phyloP scores from a whole-genome alignment of 2,888 invertebrate species.

The Drosophila robusta region DNA sequence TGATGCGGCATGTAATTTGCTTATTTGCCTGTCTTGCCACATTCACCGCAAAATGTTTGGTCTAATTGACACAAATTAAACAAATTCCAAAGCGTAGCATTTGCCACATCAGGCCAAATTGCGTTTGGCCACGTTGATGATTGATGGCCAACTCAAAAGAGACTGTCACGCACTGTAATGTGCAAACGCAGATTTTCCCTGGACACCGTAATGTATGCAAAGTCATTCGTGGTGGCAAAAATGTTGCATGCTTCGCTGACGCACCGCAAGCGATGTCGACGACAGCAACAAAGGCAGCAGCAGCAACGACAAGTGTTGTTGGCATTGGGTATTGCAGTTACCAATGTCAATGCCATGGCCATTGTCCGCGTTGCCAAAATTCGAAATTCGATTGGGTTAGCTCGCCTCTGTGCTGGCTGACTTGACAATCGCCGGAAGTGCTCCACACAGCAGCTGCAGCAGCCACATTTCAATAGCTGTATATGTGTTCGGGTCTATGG shows the following conservation, averaged over 20 bases:
- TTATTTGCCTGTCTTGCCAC: conserved; percentile 41
- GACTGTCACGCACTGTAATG: conserved; percentile 30
- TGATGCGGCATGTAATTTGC: conserved; percentile 52
- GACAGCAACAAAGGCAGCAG: conserved; percentile 18
- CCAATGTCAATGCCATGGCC: conserved; percentile 70
- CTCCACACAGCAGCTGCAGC: conserved; percentile 25
- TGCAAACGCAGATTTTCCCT: conserved; percentile 26
- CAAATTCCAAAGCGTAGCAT: conserved; percentile 33
- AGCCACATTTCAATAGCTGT: conserved; percentile 23
- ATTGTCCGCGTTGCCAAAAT: conserved; percentile 62
- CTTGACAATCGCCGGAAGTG: conserved; percentile 29
- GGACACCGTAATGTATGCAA: conserved; percentile 36
- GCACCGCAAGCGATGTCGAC: conserved; percentile 8
- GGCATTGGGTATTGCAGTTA: conserved; percentile 31
- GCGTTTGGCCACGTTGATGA: conserved; percentile 55
- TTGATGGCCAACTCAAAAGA: conserved; percentile 53
- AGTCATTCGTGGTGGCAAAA: conserved; percentile 47
- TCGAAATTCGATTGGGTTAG: conserved; percentile 70
- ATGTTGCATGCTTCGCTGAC: conserved; percentile 60
- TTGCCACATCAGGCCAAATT: conserved; percentile 50
- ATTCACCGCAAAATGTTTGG: conserved; percentile 46
- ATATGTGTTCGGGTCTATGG: conserved; percentile 23
- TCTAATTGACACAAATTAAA: conserved; percentile 72
- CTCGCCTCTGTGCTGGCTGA: conserved; percentile 31
- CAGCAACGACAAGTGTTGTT: conserved; percentile 18